phyloP scores from a whole-genome alignment of 2,888 invertebrate genomes.

The Microctonus aethiopoides region DNA sequence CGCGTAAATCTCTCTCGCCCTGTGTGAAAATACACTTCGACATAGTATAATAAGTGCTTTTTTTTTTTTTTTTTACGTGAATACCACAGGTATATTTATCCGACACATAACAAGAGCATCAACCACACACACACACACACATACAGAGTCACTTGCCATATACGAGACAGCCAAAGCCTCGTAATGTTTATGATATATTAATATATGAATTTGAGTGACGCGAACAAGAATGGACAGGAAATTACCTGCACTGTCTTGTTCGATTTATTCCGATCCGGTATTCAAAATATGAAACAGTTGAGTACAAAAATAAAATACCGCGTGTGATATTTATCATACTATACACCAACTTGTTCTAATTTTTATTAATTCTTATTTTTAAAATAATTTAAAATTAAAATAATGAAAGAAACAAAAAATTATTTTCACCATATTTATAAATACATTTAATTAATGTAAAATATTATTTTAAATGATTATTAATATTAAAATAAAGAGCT shows the following conservation, averaged over 20 bases:
- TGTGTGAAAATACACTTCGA: constrained; percentile 21
- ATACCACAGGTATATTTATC: background rate
- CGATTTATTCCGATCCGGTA: constrained; percentile 20
- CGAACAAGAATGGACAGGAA: constrained; percentile 23
- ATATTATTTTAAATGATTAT: too few species aligned
- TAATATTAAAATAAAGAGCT: too few species aligned
- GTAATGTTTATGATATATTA: too few species aligned
- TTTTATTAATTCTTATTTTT: too few species aligned
- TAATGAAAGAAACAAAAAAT: too few species aligned
- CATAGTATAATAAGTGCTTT: background rate
- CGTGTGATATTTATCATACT: background rate
- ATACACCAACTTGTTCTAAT: background rate
- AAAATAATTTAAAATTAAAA: too few species aligned
- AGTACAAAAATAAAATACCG: too few species aligned
- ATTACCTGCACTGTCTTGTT: constrained; percentile 19
- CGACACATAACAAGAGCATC: constrained; percentile 3
- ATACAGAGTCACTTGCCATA: background rate
- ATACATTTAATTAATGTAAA: too few species aligned
- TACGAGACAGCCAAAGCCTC: background rate
- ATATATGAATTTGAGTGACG: constrained; percentile 18
- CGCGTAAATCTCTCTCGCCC: constrained; percentile 32
- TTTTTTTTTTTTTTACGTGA: background rate
- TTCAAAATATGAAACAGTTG: too few species aligned
- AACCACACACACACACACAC: background rate
- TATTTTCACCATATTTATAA: too few species aligned